These are phyloP conservation scores for Criorhina ranunculi DNA, from an alignment of 2,888 invertebrate species.

Conservation along the genomic window DNA sequence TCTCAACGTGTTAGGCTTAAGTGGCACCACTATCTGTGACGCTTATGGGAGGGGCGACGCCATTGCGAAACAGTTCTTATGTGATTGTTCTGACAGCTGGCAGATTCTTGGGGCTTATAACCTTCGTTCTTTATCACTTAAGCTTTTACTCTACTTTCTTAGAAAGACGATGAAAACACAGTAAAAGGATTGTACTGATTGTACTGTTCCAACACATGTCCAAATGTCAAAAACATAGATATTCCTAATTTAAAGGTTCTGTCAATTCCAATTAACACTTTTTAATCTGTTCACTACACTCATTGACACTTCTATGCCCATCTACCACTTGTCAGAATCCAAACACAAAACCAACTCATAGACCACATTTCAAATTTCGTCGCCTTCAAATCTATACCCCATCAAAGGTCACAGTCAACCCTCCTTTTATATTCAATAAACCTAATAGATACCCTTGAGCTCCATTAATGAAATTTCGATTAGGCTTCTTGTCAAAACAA, in stretches of 20 bases:
- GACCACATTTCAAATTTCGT: neutral
- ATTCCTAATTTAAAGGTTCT: neutral
- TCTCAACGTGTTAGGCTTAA: too few species aligned
- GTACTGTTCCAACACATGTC: too few species aligned
- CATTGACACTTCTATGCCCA: conserved; percentile 12
- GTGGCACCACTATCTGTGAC: too few species aligned
- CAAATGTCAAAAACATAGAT: neutral
- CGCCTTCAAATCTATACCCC: conserved; percentile 5
- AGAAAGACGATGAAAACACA: too few species aligned
- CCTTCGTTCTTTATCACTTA: too few species aligned
- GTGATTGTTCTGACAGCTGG: too few species aligned
- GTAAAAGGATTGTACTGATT: too few species aligned
- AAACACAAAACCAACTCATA: neutral
- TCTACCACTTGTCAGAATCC: neutral
- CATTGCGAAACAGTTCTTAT: too few species aligned
- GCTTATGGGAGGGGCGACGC: too few species aligned
- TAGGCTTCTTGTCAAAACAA: conserved; percentile 41
- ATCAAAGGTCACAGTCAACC: conserved; percentile 29
- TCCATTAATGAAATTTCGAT: conserved; percentile 63
- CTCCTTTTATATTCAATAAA: conserved; percentile 33
- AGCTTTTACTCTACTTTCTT: too few species aligned
- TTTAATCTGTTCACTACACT: neutral
- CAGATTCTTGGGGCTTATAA: too few species aligned
- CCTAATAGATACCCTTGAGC: conserved; percentile 54
- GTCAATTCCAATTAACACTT: conserved; percentile 3